Percentiles rank a stretch among this genome's conserved stretches.
phyloP scores from a whole-genome alignment of 1,140 invertebrate species.

The Drosophila sechellia region DNA sequence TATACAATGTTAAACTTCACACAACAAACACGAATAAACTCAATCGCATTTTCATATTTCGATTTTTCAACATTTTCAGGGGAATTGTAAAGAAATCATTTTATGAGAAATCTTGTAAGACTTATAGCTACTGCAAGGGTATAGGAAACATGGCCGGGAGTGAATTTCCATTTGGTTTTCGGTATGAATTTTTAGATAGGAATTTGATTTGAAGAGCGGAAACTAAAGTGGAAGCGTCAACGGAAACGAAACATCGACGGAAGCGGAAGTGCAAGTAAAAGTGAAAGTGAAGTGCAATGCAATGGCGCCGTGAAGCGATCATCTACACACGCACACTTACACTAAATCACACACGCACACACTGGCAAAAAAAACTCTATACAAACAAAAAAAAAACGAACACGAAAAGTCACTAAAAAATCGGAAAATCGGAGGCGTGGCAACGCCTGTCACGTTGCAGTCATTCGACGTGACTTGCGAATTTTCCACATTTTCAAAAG shows the following conservation, averaged over 20 bases:
- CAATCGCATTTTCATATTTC: not conserved
- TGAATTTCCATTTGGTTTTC: slow-evolving; percentile 14
- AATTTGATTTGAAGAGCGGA: slow-evolving; percentile 23
- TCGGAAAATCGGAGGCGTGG: slow-evolving; percentile 34
- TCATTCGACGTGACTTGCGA: slow-evolving; percentile 29
- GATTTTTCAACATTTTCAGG: not conserved
- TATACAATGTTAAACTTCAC: no score
- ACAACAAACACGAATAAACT: not conserved
- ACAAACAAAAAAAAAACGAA: not conserved
- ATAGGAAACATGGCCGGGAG: not conserved
- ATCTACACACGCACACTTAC: slow-evolving; percentile 25
- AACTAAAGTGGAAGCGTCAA: slow-evolving; percentile 24
- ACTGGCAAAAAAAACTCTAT: slow-evolving; percentile 1
- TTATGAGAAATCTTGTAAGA: no score
- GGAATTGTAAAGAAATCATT: no score
- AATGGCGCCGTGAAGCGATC: slow-evolving; percentile 46
- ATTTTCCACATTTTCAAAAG: slow-evolving; percentile 30
- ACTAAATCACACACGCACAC: slow-evolving; percentile 22
- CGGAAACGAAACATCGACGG: slow-evolving; percentile 10
- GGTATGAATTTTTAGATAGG: slow-evolving; percentile 7
- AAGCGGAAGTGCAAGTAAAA: slow-evolving; percentile 50
- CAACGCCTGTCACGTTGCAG: slow-evolving; percentile 32
- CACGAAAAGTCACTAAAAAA: slow-evolving; percentile 28
- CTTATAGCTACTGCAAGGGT: not conserved
- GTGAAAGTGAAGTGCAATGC: slow-evolving; percentile 56